Base-by-base conservation (phyloP, 2,888 invertebrate genomes). In the Orthosia gothica region DNA sequence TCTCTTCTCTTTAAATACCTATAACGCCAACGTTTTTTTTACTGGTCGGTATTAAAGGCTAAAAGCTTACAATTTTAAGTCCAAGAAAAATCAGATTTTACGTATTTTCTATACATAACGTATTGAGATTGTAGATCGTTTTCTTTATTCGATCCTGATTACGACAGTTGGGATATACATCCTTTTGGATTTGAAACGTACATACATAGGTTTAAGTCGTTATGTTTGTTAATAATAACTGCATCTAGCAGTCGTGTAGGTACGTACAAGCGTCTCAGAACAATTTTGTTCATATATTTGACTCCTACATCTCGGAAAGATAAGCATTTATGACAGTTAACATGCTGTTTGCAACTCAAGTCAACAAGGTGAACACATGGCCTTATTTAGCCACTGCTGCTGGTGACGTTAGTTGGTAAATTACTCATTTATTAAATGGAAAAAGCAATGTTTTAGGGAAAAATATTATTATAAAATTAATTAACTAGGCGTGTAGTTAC, bases 291-390 rank as follows among this genome's bases (percentile, higher is more conserved):
- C 16, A 12, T 66, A 75, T 70, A 66, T 70, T 74, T 70, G 55
- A 64, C 63, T 81, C 49, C 66, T 63, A 74, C 64, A 50, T 61
- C 47, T 61, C 59, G 52, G 52, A 62, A 67, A 74, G 81, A 84
- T 81, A 84, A 81, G 69, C 72, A 57, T 84, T 80, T 74, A 83
- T 80, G 76, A 26, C 40, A 73, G 63, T 74, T 63, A 55, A 57
- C 45, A 69, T 58, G 20, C 40, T 83, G 59, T 67, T 77, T 64
- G 45, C 57, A 45, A 64, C 18, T 61, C 40, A 52, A 66, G 55
- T 70, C 52, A 74, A 59, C 74, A 63, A 66, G 62, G 69, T 55
- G 58, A 74, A 83, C 50, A 63, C 23, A 66, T 52, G 65, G 50
- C 74, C 69, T 45, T 80, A 84, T 74, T 79, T 80, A 69, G 68